Evolutionary conservation across 23 tunicate genomes (phyloP).

Genomic region (Clavelina lepadiformis): DNA sequence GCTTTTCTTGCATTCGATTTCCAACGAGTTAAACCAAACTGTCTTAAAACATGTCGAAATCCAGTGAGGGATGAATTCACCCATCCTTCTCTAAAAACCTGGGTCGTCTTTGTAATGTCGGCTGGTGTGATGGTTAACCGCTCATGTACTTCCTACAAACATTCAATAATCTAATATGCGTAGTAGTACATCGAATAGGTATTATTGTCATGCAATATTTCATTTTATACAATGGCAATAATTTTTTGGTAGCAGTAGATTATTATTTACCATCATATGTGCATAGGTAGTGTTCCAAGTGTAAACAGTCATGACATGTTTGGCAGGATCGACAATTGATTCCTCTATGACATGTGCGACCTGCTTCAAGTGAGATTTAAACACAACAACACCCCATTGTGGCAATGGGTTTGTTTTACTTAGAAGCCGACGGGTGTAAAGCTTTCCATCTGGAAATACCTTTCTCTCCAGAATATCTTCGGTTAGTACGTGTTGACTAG

Average conservation of each 20-base stretch:
- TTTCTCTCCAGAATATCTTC: slow-evolving; percentile 70
- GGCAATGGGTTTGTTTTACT: slow-evolving; percentile 78
- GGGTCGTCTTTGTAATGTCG: slow-evolving; percentile 12
- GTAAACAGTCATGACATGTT: slow-evolving; percentile 45
- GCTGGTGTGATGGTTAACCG: slow-evolving; percentile 18
- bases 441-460: slow-evolving; percentile 15
- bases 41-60: slow-evolving; percentile 41
- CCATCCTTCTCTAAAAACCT: slow-evolving; percentile 60
- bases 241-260: too few relatives aligned
- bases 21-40: slow-evolving; percentile 64
- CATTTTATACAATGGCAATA: too few relatives aligned
- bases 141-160: slow-evolving; percentile 29
- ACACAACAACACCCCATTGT: slow-evolving; percentile 59
- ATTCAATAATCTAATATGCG: not conserved
- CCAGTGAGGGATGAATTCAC: slow-evolving; percentile 67
- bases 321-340: slow-evolving; percentile 48
- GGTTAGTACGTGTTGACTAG: slow-evolving; percentile 56
- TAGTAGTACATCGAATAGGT: too few relatives aligned
- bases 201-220: too few relatives aligned
- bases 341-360: slow-evolving; percentile 55
- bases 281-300: slow-evolving; percentile 63
- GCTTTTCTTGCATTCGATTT: slow-evolving; percentile 68
- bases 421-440: slow-evolving; percentile 61
- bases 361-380: slow-evolving; percentile 33
- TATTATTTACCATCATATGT: slow-evolving; percentile 38